Evolutionary conservation across 2,113 vertebrate species (phyloP), one percentile per base, ranked within the genome.

Genomic region (Caranx ignobilis): DNA sequence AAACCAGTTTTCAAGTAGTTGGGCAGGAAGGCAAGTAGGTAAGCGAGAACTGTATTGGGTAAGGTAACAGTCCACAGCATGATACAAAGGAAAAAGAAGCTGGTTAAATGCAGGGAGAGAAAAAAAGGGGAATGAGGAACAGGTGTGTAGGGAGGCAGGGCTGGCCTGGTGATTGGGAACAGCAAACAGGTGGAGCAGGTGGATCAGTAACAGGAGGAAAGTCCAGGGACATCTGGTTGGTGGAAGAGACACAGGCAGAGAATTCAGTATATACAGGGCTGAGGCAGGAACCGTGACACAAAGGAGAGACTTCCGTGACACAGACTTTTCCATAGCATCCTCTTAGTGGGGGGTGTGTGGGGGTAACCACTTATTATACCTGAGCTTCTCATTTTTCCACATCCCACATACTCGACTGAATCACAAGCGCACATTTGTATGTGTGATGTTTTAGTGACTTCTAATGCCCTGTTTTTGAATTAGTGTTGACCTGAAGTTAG

Each of bases 381-480:
- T 32, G 56, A 79, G 45, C 43, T 21, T 67, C 21, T 72, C 11
- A 41, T 73, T 69, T 56, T 0, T 5, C 32, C 64, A 68, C 78
- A 56, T 55, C 47, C 65, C 32, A 81, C 62, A 26, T 26, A 26
- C 26, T 65, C 15, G 11, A 39, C 55, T 62, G 56, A 77, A 72
- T 74, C 34, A 52, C 54, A 5, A 13, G 19, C 63, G 63, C 64
- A 12, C 64, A 26, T 47, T 13, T 9, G 3, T 48, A 26, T 54
- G 26, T 54, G 26, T 35, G 21, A 37, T 75, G n/a, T 57, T 66
- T 64, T 59, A 54, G 19, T 69, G 57, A 76, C 61, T 64, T 84
- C 68, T 75, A 73, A 43, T 57, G 19, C 43, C 31, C 48, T 31
- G 18, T 18, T 13, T 50, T 66, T 76, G 45, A 85, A 70, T 82